Percentiles rank a stretch among this genome's conserved stretches.
These are phyloP conservation scores for Acanthosepion pharaonis DNA, from an alignment of 2,888 invertebrate genomes.

Conservation along the genomic window DNA sequence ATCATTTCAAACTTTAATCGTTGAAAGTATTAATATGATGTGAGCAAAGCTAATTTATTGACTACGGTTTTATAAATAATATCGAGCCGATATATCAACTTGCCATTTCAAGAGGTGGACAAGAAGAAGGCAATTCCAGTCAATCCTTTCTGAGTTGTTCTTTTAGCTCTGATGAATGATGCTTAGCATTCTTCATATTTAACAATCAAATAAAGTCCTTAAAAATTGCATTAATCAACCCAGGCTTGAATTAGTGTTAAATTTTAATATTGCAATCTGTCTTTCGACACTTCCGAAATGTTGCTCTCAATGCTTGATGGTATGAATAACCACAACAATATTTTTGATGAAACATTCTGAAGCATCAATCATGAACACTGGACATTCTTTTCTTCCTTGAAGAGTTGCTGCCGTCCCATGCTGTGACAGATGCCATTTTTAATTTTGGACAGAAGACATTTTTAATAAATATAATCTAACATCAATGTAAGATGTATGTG, in stretches of 20 bases:
- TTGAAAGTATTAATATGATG: neutral
- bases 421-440: neutral
- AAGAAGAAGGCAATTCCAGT: neutral
- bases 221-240: slow-evolving; percentile 2
- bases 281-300: neutral
- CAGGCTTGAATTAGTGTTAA: neutral
- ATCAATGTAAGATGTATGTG: neutral
- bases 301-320: neutral
- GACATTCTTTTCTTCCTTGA: neutral
- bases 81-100: neutral
- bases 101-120: neutral
- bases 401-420: neutral
- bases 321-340: neutral
- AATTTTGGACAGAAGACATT: neutral
- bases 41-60: neutral
- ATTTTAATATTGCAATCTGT: neutral
- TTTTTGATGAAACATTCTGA: neutral
- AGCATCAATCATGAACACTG: neutral
- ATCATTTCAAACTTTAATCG: neutral
- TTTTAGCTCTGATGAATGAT: neutral
- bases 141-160: neutral
- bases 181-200: neutral
- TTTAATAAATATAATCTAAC: neutral
- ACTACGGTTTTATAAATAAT: neutral
- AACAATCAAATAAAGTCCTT: neutral